Percentiles rank a stretch among this genome's conserved stretches.
Conservation (phyloP, 2,888 invertebrate species). For the Phanerotoma sp. region DNA sequence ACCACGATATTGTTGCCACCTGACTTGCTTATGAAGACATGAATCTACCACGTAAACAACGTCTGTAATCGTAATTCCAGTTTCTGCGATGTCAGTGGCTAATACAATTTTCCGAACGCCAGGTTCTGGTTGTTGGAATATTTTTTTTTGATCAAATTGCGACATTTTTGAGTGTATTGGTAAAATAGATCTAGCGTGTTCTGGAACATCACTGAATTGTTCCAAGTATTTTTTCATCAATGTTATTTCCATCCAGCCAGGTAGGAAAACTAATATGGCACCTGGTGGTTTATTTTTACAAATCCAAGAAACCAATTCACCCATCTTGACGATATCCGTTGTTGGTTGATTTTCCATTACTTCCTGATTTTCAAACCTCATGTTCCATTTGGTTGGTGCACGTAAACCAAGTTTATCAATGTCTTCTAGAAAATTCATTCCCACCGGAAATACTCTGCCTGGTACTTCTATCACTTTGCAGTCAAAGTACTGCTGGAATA, state of each 20-base stretch:
- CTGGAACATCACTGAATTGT: too few species aligned
- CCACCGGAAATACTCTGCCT: slow-evolving; percentile 66
- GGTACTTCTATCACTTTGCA: slow-evolving; percentile 61
- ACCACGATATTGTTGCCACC: slow-evolving; percentile 60
- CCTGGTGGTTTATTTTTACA: slow-evolving; percentile 64
- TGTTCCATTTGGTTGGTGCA: slow-evolving; percentile 30
- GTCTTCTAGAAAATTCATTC: slow-evolving; percentile 63
- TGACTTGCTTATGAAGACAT: slow-evolving; percentile 64
- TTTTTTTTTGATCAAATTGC: slow-evolving; percentile 41
- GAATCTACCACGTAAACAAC: slow-evolving; percentile 70
- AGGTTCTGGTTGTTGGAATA: slow-evolving; percentile 57
- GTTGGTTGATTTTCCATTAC: slow-evolving; percentile 44
- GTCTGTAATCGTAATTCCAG: slow-evolving; percentile 73
- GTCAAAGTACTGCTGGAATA: slow-evolving; percentile 64
- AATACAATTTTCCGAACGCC: slow-evolving; percentile 69
- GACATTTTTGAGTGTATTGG: slow-evolving; percentile 64
- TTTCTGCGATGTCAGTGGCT: slow-evolving; percentile 72
- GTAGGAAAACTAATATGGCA: slow-evolving; percentile 73
- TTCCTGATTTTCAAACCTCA: slow-evolving; percentile 37
- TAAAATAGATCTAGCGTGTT: too few species aligned
- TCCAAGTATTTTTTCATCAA: slow-evolving; percentile 60
- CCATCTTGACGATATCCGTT: slow-evolving; percentile 60
- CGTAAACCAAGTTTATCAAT: slow-evolving; percentile 42
- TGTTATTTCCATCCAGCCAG: slow-evolving; percentile 74
- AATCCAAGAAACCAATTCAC: slow-evolving; percentile 61